A percentile compares a stretch with the other conserved stretches of the same genome.
Conservation (phyloP, 2,113 vertebrate species). For the Turnix velox region DNA sequence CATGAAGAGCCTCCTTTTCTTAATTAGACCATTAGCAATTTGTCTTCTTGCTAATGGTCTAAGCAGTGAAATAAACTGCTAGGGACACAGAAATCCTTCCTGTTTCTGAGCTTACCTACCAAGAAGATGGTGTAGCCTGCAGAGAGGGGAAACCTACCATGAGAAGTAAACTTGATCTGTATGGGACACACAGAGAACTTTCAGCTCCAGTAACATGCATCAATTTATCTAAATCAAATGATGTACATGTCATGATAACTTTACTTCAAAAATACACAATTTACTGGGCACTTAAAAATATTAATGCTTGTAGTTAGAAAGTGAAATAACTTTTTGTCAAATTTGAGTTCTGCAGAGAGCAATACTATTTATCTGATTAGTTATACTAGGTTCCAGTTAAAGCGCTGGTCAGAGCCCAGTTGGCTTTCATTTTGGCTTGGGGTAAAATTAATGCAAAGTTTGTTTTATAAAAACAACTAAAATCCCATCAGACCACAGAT, state of each 20-base stretch:
- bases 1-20: too few relatives aligned
- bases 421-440: slow-evolving; percentile 30
- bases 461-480: slow-evolving; percentile 47
- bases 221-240: background rate
- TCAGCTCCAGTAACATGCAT: background rate
- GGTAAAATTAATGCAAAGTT: slow-evolving; percentile 32
- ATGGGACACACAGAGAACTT: background rate
- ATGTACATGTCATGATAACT: background rate
- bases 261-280: background rate
- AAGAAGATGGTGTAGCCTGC: background rate
- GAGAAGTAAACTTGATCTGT: background rate
- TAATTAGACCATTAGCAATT: too few relatives aligned
- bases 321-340: background rate
- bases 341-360: background rate
- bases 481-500: slow-evolving; percentile 35
- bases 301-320: background rate
- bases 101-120: background rate
- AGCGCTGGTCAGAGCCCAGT: background rate
- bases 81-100: background rate
- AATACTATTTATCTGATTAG: background rate
- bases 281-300: background rate
- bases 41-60: background rate
- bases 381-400: background rate
- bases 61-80: background rate
- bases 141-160: background rate